A percentile compares a stretch with the other conserved stretches of the same genome.
phyloP scores from a whole-genome alignment of 1,140 invertebrate species.

The Bombus waltoni region DNA sequence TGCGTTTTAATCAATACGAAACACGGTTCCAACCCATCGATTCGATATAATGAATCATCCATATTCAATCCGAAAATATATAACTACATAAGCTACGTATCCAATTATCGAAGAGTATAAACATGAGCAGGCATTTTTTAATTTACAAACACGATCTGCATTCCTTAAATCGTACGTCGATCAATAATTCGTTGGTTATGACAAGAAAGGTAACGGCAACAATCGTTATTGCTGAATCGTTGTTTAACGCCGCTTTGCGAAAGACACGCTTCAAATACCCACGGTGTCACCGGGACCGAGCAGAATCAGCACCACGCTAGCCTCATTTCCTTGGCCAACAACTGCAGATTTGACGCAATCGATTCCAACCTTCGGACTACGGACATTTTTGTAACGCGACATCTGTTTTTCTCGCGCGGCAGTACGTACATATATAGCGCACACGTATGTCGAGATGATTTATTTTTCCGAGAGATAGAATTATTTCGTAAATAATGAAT shows the following conservation, averaged over 20 bases:
- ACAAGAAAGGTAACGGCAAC: neutral
- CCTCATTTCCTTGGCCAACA: neutral
- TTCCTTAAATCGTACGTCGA: too few species aligned
- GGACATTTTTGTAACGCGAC: neutral
- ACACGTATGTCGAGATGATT: too few species aligned
- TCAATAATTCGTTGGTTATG: neutral
- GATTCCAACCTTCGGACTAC: neutral
- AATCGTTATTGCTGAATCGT: neutral
- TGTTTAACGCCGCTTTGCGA: neutral
- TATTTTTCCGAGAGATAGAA: too few species aligned
- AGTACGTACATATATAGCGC: too few species aligned
- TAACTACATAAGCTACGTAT: neutral
- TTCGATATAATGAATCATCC: neutral
- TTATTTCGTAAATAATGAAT: too few species aligned
- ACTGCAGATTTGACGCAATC: conserved; percentile 13
- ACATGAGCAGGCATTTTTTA: neutral
- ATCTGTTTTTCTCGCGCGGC: neutral
- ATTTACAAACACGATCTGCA: neutral
- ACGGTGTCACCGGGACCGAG: neutral
- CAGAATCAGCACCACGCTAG: conserved; percentile 23
- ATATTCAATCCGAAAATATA: neutral
- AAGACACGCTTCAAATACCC: neutral
- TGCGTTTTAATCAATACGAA: neutral
- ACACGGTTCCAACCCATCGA: neutral
- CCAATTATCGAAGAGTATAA: too few species aligned